phyloP scores from a whole-genome alignment of 2,888 invertebrate genomes.

The Aplocera efformata region DNA sequence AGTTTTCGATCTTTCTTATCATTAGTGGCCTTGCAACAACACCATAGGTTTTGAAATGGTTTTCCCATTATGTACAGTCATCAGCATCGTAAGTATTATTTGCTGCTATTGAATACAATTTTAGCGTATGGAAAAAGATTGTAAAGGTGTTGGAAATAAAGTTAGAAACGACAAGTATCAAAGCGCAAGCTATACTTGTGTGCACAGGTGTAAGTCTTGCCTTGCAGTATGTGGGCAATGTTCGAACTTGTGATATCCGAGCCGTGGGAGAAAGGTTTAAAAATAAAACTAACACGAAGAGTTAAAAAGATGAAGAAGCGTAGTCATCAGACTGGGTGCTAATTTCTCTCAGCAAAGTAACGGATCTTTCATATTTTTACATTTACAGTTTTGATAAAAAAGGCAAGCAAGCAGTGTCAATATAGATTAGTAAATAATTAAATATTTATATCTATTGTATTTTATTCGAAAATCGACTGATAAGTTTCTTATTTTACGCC shows the following conservation, averaged over 20 bases:
- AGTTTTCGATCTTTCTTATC: too few species aligned
- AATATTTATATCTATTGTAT: too few species aligned
- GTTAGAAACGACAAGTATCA: conserved; percentile 5
- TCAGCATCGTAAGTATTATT: conserved; percentile 11
- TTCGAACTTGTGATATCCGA: conserved; percentile 34
- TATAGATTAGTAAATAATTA: too few species aligned
- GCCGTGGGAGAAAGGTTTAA: conserved; percentile 28
- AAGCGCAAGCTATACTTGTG: conserved; percentile 32
- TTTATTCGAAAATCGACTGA: too few species aligned
- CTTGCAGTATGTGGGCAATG: conserved; percentile 52
- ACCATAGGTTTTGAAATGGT: neutral
- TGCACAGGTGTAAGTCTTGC: conserved; percentile 51
- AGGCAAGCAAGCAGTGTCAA: too few species aligned
- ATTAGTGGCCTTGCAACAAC: neutral
- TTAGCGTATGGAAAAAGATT: conserved; percentile 6
- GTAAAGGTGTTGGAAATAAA: conserved; percentile 4
- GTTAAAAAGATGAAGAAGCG: too few species aligned
- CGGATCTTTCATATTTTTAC: too few species aligned
- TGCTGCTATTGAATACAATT: neutral
- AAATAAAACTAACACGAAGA: conserved; percentile 23
- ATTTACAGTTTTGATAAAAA: too few species aligned
- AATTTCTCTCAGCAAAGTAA: too few species aligned
- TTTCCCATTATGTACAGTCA: conserved; percentile 7
- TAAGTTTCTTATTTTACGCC: too few species aligned
- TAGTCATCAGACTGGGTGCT: too few species aligned